These are phyloP conservation scores for Nannoperca australis DNA, from an alignment of 2,797 vertebrate genomes.

Conservation along the genomic window DNA sequence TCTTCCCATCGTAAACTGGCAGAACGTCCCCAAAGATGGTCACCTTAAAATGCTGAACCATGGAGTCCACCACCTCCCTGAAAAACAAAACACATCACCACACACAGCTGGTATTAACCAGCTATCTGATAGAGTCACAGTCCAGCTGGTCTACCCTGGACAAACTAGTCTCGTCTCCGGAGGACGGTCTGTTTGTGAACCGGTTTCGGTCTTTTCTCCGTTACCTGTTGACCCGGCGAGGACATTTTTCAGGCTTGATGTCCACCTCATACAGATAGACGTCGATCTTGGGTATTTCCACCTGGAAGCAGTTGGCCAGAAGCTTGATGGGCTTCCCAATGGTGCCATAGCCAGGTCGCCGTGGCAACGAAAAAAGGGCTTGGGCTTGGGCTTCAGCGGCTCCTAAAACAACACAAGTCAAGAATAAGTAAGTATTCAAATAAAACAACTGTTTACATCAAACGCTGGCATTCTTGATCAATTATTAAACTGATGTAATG, in stretches of 20 bases:
- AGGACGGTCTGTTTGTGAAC: neutral
- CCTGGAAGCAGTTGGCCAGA: slow-evolving; percentile 99
- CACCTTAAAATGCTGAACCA: slow-evolving; percentile 99
- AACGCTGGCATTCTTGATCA: neutral
- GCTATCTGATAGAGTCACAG: neutral
- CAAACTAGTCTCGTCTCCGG: neutral
- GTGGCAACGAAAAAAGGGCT: slow-evolving; percentile 93
- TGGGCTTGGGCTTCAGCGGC: slow-evolving; percentile 91
- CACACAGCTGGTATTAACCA: neutral
- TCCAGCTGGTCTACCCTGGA: neutral
- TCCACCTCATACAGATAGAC: slow-evolving; percentile 99
- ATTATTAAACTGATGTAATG: neutral
- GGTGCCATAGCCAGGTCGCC: slow-evolving; percentile 97
- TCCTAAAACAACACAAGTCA: slow-evolving; percentile 77
- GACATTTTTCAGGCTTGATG: slow-evolving; percentile 98
- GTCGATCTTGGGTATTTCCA: slow-evolving; percentile 99
- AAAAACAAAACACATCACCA: slow-evolving; percentile 5
- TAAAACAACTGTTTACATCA: neutral
- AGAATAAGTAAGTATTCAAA: neutral
- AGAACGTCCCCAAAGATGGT: slow-evolving; percentile 97
- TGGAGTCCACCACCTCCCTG: slow-evolving; percentile 98
- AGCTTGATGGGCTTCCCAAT: slow-evolving; percentile 98
- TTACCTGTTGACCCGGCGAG: slow-evolving; percentile 97
- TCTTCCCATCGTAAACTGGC: slow-evolving; percentile 98
- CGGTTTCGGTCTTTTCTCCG: too few relatives aligned